Percentiles rank a stretch among this genome's conserved stretches.
Conservation (phyloP, 2,113 vertebrate species). For the Thalassarche chlororhynchos region DNA sequence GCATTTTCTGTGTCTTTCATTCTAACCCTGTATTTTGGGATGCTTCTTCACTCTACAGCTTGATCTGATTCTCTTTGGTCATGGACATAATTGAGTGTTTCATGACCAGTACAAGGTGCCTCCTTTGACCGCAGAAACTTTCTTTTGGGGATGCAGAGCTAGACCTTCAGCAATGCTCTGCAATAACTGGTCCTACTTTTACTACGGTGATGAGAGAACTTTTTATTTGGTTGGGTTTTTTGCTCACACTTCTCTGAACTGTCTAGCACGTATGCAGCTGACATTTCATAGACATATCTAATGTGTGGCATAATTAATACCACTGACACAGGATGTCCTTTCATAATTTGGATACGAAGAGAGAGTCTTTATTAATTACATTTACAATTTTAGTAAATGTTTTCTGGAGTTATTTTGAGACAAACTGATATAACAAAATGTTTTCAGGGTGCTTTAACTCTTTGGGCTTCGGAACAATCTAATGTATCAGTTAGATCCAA, state of each 20-base stretch:
- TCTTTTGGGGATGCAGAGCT: not conserved
- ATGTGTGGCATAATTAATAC: not conserved
- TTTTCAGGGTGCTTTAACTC: not conserved
- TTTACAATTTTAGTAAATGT: not conserved
- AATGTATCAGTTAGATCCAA: not conserved
- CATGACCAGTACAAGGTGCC: not conserved
- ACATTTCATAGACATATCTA: not conserved
- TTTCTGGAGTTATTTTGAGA: not conserved
- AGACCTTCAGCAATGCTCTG: not conserved
- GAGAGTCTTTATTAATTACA: not conserved
- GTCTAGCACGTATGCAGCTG: not conserved
- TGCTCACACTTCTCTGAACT: not conserved
- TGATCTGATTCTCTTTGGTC: not conserved
- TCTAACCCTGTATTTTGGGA: not conserved
- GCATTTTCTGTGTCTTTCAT: not conserved
- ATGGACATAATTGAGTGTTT: not conserved
- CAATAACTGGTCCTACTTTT: not conserved
- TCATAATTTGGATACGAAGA: not conserved
- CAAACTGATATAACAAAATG: not conserved
- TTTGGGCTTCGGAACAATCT: not conserved
- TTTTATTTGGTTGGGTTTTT: not conserved
- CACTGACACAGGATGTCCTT: not conserved
- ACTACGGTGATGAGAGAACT: not conserved
- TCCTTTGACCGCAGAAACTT: not conserved
- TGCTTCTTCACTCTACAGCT: not conserved